A percentile compares a stretch with the other conserved stretches of the same genome.
Conservation (phyloP, 2,113 vertebrate genomes). For the Mobula hypostoma region DNA sequence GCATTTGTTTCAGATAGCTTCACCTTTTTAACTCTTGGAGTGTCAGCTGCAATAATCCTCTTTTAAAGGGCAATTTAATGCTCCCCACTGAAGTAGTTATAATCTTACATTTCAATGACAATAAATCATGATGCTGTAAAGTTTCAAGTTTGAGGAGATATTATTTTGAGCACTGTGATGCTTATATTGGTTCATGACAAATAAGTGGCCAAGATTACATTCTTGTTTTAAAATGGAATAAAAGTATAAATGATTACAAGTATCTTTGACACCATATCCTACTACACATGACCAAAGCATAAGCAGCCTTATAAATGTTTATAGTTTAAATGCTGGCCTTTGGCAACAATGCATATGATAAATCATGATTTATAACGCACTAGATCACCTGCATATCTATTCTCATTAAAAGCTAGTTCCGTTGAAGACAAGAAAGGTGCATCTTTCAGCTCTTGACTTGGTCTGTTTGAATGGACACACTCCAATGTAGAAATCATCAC, state of each 20-base stretch:
- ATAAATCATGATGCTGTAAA: background rate
- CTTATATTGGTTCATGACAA: background rate
- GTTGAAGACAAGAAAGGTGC: background rate
- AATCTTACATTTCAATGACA: background rate
- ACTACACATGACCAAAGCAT: background rate
- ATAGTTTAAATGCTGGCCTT: background rate
- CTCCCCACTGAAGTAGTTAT: background rate
- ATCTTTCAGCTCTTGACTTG: too few species aligned
- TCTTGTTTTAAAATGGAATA: background rate
- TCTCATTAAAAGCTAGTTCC: background rate
- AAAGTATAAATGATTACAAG: conserved; percentile 1
- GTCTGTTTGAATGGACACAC: background rate
- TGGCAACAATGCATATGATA: background rate
- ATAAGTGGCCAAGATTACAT: background rate
- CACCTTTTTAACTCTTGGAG: too few species aligned
- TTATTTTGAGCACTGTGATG: background rate
- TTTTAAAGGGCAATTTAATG: background rate
- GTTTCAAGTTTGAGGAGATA: background rate
- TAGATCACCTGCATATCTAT: background rate
- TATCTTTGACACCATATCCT: background rate
- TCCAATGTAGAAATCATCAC: background rate
- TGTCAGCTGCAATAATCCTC: too few species aligned
- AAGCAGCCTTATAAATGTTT: background rate
- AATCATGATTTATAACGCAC: background rate
- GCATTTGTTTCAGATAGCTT: too few species aligned